Conservation (phyloP, 1,140 invertebrate genomes). For the Papilio polytes region DNA sequence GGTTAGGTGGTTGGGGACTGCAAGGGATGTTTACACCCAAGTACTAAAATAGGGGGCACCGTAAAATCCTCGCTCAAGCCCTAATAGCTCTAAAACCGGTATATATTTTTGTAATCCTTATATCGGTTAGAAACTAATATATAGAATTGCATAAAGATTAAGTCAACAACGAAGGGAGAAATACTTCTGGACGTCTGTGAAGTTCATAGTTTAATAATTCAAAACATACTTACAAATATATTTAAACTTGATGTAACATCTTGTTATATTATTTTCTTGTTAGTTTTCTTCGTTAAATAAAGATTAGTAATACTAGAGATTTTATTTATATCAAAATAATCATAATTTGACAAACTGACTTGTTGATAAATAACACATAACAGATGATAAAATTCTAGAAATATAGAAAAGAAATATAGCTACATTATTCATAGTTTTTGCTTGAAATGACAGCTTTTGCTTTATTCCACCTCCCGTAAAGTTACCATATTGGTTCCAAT, state of each 20-base stretch:
- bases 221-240: background rate
- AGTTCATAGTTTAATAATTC: background rate
- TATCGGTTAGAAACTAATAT: no score
- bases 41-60: no score
- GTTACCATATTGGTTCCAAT: no score
- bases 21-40: no score
- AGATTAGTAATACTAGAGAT: background rate
- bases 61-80: no score
- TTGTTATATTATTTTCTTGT: background rate
- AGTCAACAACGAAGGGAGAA: background rate
- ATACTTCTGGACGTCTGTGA: background rate
- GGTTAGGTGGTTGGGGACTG: no score
- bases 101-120: background rate
- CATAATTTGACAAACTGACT: background rate
- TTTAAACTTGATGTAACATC: background rate
- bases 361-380: background rate
- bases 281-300: background rate
- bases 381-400: constrained; percentile 2
- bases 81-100: no score
- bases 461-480: no score
- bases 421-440: no score
- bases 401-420: background rate
- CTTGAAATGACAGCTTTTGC: no score
- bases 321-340: constrained; percentile 4
- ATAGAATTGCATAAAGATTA: no score